Percentiles rank a stretch among this genome's conserved stretches.
Conservation (phyloP, 2,113 vertebrate species). For the Anoplopoma fimbria region DNA sequence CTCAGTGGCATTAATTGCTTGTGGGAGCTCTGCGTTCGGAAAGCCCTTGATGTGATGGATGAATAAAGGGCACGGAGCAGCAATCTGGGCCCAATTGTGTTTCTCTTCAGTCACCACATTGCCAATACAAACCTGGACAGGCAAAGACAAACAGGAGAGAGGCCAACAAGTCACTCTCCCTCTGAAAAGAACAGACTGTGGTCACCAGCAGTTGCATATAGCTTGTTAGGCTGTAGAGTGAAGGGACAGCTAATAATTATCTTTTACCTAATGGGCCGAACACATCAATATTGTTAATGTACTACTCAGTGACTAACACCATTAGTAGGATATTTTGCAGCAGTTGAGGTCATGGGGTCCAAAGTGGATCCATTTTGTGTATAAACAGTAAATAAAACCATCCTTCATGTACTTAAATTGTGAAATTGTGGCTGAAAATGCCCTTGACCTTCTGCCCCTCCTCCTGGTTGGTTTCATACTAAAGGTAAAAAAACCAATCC, state of each 20-base stretch:
- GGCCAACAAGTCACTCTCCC: slow-evolving; percentile 71
- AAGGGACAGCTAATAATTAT: slow-evolving; percentile 11
- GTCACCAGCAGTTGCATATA: slow-evolving; percentile 54
- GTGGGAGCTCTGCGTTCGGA: slow-evolving; percentile 60
- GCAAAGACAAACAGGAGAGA: slow-evolving; percentile 76
- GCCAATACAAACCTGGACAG: slow-evolving; percentile 79
- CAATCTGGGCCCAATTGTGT: slow-evolving; percentile 76
- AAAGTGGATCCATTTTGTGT: slow-evolving; percentile 44
- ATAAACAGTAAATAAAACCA: slow-evolving; percentile 64
- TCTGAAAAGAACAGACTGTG: slow-evolving; percentile 47
- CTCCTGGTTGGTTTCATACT: neutral
- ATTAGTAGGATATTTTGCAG: slow-evolving; percentile 12
- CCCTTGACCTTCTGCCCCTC: slow-evolving; percentile 30
- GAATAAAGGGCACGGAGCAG: slow-evolving; percentile 64
- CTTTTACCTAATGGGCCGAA: slow-evolving; percentile 6
- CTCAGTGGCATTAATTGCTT: slow-evolving; percentile 65
- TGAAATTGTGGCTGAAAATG: slow-evolving; percentile 34
- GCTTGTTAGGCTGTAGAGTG: slow-evolving; percentile 24
- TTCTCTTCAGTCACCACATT: slow-evolving; percentile 74
- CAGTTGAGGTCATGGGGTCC: slow-evolving; percentile 22
- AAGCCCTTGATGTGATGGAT: slow-evolving; percentile 80
- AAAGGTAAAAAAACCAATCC: slow-evolving; percentile 38
- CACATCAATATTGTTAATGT: slow-evolving; percentile 32
- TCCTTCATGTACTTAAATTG: slow-evolving; percentile 32
- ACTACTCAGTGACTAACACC: slow-evolving; percentile 14